phyloP scores from a whole-genome alignment of 1,140 invertebrate species.

The Magallana ariakensis region DNA sequence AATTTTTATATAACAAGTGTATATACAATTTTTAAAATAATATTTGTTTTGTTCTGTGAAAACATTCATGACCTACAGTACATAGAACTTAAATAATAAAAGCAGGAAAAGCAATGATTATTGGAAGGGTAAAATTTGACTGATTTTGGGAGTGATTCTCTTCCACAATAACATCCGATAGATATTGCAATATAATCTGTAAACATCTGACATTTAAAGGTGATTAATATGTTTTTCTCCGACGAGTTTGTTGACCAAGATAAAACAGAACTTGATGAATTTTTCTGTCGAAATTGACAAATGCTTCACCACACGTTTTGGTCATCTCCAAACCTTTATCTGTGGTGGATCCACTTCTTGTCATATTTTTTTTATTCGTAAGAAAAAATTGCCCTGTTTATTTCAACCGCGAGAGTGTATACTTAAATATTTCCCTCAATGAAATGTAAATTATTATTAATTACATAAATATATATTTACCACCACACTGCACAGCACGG shows the following conservation, averaged over 20 bases:
- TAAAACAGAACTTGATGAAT: constrained; percentile 33
- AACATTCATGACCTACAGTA: neutral
- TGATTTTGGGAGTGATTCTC: neutral
- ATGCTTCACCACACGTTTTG: neutral
- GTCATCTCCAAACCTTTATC: neutral
- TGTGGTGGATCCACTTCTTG: neutral
- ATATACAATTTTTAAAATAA: too few species aligned
- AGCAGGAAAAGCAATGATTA: neutral
- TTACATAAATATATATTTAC: neutral
- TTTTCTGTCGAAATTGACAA: constrained; percentile 22
- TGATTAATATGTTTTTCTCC: constrained; percentile 8
- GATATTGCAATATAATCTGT: constrained; percentile 6
- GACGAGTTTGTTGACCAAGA: constrained; percentile 35
- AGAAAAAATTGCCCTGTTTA: too few species aligned
- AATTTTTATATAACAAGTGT: too few species aligned
- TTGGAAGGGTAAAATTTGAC: neutral
- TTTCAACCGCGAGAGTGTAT: too few species aligned
- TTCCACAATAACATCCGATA: neutral
- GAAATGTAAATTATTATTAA: neutral
- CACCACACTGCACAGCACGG: neutral
- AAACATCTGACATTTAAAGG: neutral
- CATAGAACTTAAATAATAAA: neutral
- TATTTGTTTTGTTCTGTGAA: too few species aligned
- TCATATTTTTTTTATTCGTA: too few species aligned
- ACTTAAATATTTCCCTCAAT: too few species aligned